Conservation (phyloP, 2,888 invertebrate species). For the Taenaris catops region DNA sequence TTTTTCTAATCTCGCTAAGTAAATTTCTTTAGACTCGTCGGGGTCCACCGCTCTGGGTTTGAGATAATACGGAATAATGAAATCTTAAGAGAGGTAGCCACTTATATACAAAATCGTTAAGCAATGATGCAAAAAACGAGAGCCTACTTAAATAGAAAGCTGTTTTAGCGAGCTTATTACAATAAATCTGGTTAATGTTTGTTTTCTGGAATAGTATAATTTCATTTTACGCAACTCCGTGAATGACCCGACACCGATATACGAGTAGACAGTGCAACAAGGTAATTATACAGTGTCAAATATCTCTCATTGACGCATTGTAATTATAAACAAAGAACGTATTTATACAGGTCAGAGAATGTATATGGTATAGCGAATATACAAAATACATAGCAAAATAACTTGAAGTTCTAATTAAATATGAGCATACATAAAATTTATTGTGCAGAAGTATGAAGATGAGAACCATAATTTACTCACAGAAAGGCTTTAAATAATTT, state of each 20-base stretch:
- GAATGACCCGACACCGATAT: no score
- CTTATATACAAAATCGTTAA: conserved; percentile 29
- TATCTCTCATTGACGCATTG: no score
- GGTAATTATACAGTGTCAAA: no score
- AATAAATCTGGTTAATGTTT: conserved; percentile 15
- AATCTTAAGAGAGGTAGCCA: conserved; percentile 26
- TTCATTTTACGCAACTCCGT: no score
- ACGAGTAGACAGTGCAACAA: no score
- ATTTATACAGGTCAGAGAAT: no score
- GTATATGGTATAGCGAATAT: no score
- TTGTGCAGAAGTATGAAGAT: no score
- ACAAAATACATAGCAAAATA: no score
- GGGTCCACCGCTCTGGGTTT: conserved; percentile 10
- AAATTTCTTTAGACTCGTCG: conserved; percentile 15
- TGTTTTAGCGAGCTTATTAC: conserved; percentile 23
- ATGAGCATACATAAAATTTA: no score
- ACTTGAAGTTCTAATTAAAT: no score
- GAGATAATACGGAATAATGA: conserved; percentile 27
- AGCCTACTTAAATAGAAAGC: conserved; percentile 23
- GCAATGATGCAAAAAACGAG: conserved; percentile 30
- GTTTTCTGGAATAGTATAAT: conserved; percentile 1
- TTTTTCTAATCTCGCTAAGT: conserved; percentile 18
- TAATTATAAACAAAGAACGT: no score
- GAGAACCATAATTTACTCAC: conserved; percentile 2
- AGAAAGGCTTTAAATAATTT: conserved; percentile 5